These are phyloP conservation scores for Coenobita brevimanus DNA, from an alignment of 1,140 invertebrate species.

Conservation along the genomic window DNA sequence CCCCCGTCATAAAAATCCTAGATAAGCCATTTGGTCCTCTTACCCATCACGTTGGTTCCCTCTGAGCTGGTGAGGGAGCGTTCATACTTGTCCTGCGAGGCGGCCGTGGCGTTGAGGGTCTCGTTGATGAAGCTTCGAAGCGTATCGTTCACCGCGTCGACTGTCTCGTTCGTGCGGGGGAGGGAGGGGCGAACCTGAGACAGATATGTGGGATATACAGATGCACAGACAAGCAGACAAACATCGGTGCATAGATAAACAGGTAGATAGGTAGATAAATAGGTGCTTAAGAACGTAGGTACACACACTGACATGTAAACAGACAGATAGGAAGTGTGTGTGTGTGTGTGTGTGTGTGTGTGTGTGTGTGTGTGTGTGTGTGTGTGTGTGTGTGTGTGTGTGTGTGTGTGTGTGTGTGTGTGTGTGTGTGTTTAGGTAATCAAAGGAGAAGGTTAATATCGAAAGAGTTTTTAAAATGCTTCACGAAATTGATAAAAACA, in stretches of 20 bases:
- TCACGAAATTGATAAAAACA: too few relatives aligned
- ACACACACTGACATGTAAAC: neutral
- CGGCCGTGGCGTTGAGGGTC: neutral
- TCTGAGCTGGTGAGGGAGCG: conserved; percentile 60
- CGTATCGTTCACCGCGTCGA: conserved; percentile 28
- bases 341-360: neutral
- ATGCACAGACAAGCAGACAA: too few relatives aligned
- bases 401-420: neutral
- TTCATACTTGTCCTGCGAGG: conserved; percentile 25
- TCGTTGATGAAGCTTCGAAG: neutral
- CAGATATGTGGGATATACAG: too few relatives aligned
- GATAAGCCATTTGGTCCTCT: neutral
- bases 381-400: conserved; percentile 21
- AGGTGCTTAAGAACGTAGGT: neutral
- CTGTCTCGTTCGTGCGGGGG: neutral
- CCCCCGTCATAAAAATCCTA: neutral
- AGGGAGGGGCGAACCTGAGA: neutral
- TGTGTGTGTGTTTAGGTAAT: too few relatives aligned
- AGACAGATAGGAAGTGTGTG: too few relatives aligned
- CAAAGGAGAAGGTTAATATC: too few relatives aligned
- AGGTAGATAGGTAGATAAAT: too few relatives aligned
- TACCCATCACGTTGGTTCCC: conserved; percentile 70
- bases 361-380: conserved; percentile 19
- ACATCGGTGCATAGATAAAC: too few relatives aligned
- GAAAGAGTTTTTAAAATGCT: too few relatives aligned